Evolutionary conservation across 1,140 invertebrate genomes (phyloP), one percentile per base, ranked within the genome.

Genomic region (Laupala kohalensis): DNA sequence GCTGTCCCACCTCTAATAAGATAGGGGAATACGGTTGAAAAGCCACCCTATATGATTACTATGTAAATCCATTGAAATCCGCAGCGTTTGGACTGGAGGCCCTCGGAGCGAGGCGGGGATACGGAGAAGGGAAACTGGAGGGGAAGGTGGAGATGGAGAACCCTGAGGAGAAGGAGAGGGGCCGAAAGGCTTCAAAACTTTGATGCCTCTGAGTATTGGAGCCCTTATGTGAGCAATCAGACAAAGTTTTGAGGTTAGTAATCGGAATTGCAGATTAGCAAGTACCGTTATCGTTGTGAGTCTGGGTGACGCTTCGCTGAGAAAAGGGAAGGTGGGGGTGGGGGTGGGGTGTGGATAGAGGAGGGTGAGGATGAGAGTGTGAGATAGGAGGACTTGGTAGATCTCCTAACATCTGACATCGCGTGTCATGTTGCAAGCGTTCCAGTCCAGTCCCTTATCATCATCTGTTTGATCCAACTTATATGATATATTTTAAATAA

Each of bases 61-160:
- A 71, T 71, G 70, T 71, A 71, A 71, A 71, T 71, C 70, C 70
- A 71, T 71, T 71, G 70, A 71, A 71, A 71, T 71, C 64, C 70
- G 29, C 63, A 28, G 53, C 70, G 70, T 19, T 53, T 53, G 9
- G 37, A 19, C 37, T 9, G 37, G 9, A 13, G 37, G 37, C 9
- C 9, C 37, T 53, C 37, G 37, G 9, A 9, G 37, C 37, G 19
- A 23, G 64, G n/a, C 13, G 67, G 67, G 9, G 67, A 26, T 2
- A 3, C 19, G 25, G 67, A 68, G 67, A 66, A 23, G 25, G 67
- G 25, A 25, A 68, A 25, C 6, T 6, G 25, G 67, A 68, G 67
- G 5, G 67, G 27, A 30, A 28, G 25, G 69, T n/a, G 26, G 53
- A 64, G 37, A 70, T 5, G 29, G 27, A 68, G 67, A 30, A 23